Conservation (phyloP, 2,113 vertebrate species). For the Catharus bicknelli region DNA sequence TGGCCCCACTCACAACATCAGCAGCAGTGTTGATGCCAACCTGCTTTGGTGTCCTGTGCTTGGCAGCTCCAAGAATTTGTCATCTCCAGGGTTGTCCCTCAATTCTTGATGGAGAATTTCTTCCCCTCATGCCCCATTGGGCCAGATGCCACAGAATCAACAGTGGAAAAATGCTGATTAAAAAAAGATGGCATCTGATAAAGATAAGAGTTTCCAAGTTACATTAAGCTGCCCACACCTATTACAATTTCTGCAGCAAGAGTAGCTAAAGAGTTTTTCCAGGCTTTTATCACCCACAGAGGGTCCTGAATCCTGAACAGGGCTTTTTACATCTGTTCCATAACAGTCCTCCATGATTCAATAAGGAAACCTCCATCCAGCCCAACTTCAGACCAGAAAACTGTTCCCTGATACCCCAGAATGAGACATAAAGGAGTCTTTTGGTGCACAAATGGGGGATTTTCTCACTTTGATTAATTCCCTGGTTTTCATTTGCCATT, state of each 20-base stretch:
- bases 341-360: neutral
- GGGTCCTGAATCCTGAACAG: neutral
- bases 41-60: neutral
- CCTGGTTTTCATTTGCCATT: neutral
- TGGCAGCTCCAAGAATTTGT: neutral
- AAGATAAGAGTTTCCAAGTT: neutral
- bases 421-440: fast-evolving
- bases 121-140: neutral
- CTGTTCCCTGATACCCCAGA: neutral
- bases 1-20: neutral
- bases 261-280: neutral
- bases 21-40: neutral
- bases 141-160: neutral
- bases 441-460: neutral
- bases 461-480: neutral
- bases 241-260: neutral
- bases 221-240: fast-evolving
- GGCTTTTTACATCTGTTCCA: neutral
- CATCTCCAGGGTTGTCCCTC: neutral
- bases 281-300: neutral
- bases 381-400: neutral
- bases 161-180: neutral
- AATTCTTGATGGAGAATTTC: neutral
- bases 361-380: neutral
- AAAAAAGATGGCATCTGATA: neutral